Base-by-base conservation (phyloP, 2,888 invertebrate genomes). In the Sycophila texana region DNA sequence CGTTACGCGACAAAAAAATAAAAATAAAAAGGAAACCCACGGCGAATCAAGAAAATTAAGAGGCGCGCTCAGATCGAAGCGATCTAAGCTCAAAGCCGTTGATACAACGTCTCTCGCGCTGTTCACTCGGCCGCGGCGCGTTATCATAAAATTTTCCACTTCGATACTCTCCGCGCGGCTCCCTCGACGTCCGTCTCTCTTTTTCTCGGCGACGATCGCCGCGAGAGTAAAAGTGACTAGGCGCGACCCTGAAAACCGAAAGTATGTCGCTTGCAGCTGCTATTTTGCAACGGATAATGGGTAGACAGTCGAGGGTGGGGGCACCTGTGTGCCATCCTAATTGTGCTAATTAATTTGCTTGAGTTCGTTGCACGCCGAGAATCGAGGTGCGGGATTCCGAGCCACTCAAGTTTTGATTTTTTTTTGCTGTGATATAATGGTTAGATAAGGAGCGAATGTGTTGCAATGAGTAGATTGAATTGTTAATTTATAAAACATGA, bases 231-330 rank as follows among this genome's bases (percentile, higher is more conserved):
- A 74, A 79, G 79, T 74, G 70, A 74, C 22, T 16, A 70, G 51
- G 63, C 53, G 66, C 67, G 68, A 79, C 79, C 71, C 79, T 79
- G 79, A 79, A 79, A 74, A 79, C 51, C 39, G 79, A 79, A 79
- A 79, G 79, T 79, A 74, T 47, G 14, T 10, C 47, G 20, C 49
- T 5, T n/a, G 51, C 10, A 26, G 39, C 18, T 30, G 16, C 2
- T 72, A 72, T 77, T 77, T 61, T 51, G 71, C 71, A 65, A 77
- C 30, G 39, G 39, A 39, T 39, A 39, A 18, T 47, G 47, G 30
- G 47, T 53, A 22, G 53, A 26, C n/a, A 47, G 16, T 39, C 63
- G 30, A 53, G 20, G 22, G 7, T 10, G 10, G 39, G 39, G 39
- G 39, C 10, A 39, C 39, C 39, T 39, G 39, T 10, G 39, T 39